A percentile compares a stretch with the other conserved stretches of the same genome.
phyloP scores from a whole-genome alignment of 2,113 vertebrate genomes.

The Vireo altiloquus region DNA sequence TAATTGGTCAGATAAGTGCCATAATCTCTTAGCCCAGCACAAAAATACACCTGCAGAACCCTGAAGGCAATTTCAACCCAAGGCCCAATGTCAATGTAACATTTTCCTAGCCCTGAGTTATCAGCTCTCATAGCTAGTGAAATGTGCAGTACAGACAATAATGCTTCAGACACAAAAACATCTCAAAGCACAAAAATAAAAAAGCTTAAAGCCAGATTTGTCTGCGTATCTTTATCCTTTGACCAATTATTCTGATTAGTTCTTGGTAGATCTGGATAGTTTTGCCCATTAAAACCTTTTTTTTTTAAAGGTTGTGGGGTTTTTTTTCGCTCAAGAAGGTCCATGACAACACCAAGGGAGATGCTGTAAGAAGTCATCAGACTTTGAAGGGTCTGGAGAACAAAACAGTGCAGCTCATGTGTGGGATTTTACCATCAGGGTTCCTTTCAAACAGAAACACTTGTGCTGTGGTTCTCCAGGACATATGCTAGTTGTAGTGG shows the following conservation, averaged over 20 bases:
- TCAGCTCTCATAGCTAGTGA: not conserved
- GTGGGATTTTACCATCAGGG: not conserved
- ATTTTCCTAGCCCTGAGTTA: not conserved
- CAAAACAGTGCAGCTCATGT: not conserved
- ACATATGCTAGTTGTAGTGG: not conserved
- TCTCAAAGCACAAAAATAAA: not conserved
- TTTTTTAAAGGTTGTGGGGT: fast-evolving
- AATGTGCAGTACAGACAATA: not conserved
- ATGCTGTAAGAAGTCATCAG: not conserved
- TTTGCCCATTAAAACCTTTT: not conserved
- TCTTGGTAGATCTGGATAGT: fast-evolving
- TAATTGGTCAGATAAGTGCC: not conserved
- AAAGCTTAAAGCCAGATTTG: not conserved
- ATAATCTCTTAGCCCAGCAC: not conserved
- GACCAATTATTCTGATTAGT: not conserved
- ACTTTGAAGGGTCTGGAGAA: not conserved
- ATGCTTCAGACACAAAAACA: not conserved
- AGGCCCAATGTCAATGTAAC: not conserved
- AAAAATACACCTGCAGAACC: not conserved
- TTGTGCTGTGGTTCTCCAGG: not conserved
- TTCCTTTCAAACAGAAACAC: not conserved
- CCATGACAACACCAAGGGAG: not conserved
- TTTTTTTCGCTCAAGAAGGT: not conserved
- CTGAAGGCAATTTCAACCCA: not conserved
- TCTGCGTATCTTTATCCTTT: not conserved